Evolutionary conservation across 2,113 vertebrate species (phyloP).

Genomic region (Neolamprologus sp.): DNA sequence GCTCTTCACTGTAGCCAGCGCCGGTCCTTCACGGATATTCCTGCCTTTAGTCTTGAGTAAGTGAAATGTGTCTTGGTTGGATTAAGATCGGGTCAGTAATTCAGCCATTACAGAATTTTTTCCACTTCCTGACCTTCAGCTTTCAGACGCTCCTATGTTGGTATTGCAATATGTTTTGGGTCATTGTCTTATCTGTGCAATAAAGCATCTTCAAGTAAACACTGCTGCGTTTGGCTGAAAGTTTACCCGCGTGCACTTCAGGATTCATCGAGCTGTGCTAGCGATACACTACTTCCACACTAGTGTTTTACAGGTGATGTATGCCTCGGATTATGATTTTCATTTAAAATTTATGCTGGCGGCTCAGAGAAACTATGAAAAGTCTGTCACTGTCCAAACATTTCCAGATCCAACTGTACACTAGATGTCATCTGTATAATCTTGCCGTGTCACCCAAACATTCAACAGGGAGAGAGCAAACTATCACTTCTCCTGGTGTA

Average conservation of each 20-base stretch:
- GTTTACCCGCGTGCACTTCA: not conserved
- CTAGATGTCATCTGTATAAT: not conserved
- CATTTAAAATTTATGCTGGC: not conserved
- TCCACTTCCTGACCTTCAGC: not conserved
- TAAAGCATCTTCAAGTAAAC: not conserved
- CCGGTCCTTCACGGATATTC: not conserved
- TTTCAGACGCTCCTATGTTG: not conserved
- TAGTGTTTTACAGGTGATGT: not conserved
- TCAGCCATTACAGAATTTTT: not conserved
- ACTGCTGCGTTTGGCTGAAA: not conserved
- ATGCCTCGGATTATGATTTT: not conserved
- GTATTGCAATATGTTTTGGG: not conserved
- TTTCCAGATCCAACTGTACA: not conserved
- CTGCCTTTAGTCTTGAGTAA: not conserved
- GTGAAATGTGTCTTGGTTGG: not conserved
- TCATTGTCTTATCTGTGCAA: not conserved
- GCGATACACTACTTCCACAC: not conserved
- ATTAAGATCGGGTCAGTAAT: not conserved
- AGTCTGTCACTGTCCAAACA: not conserved
- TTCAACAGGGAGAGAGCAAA: not conserved
- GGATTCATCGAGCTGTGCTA: not conserved
- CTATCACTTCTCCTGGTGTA: not conserved
- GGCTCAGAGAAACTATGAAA: not conserved
- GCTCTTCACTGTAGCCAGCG: not conserved
- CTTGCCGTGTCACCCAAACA: not conserved